Base-by-base conservation (phyloP, 2,888 invertebrate species). In the Agrenia bidenticulata region DNA sequence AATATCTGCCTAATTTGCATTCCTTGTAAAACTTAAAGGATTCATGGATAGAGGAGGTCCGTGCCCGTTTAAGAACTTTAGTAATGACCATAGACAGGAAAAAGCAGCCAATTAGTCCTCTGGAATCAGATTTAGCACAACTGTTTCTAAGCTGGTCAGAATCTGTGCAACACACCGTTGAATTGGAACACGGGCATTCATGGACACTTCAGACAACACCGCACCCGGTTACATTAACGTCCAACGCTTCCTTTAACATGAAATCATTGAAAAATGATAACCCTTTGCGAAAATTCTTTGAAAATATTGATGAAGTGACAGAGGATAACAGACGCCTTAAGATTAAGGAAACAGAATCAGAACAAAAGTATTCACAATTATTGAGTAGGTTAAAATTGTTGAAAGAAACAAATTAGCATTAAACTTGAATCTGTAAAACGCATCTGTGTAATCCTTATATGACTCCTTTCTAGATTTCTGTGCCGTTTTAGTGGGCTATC, bases 361-460 rank as follows among this genome's bases (percentile, higher is more conserved):
- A 69, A 32, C 63, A 63, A 42, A 63, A 69, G 37, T 66, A 65
- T 19, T 59, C 69, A 37, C 65, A 69, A 26, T 56, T 69, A 11
- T 49, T 69, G 15, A 69, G 69, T 69, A 69, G 49, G 61, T 13
- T 45, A 21, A 13, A 45, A 45, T 19, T n/a, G n/a, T 15, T 32
- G 32, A 4, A 45, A 45, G 15, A 15, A 39, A 39, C 39, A 39
- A 39, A 11, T 11, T 39, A 39, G 39, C 39, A 39, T n/a, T n/a
- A n/a, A n/a, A n/a, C n/a, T n/a, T n/a, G n/a, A n/a, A n/a, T n/a
- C n/a, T n/a, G n/a, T n/a, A n/a, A n/a, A n/a, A n/a, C n/a, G n/a
- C n/a, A n/a, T n/a, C n/a, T n/a, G n/a, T n/a, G n/a, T n/a, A n/a
- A n/a, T n/a, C n/a, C n/a, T n/a, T n/a, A n/a, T 11, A 39, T 11